A percentile compares a stretch with the other conserved stretches of the same genome.
Conservation (phyloP, 2,888 invertebrate species). For the Latheticus oryzae region DNA sequence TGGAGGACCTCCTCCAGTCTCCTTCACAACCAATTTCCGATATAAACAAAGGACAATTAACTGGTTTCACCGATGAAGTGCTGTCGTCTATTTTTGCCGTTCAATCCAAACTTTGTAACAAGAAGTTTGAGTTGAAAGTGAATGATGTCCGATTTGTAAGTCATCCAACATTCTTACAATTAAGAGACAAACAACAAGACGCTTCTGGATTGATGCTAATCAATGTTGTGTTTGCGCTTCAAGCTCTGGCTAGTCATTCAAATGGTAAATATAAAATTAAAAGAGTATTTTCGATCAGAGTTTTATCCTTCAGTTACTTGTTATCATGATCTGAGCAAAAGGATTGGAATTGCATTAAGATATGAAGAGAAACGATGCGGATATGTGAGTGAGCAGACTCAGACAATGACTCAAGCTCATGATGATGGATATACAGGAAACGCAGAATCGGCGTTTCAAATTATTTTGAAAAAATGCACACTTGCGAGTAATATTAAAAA, state of each 20-base stretch:
- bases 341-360: conserved; percentile 85
- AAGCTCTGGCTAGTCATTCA: conserved; percentile 91
- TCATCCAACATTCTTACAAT: conserved; percentile 86
- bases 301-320: conserved; percentile 76
- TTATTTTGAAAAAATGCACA: conserved; percentile 84
- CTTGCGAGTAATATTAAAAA: conserved; percentile 86
- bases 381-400: conserved; percentile 89
- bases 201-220: conserved; percentile 80
- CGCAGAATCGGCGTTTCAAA: conserved; percentile 75
- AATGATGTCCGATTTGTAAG: conserved; percentile 97
- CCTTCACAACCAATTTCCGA: conserved; percentile 73
- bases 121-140: conserved; percentile 94
- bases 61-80: conserved; percentile 86
- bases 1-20: conserved; percentile 76
- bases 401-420: conserved; percentile 80
- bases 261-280: conserved; percentile 70
- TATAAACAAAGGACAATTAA: conserved; percentile 73
- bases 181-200: conserved; percentile 71
- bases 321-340: conserved; percentile 93
- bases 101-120: conserved; percentile 87
- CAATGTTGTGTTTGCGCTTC: conserved; percentile 90
- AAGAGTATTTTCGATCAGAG: background rate
- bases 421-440: conserved; percentile 70
- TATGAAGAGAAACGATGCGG: conserved; percentile 93
- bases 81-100: conserved; percentile 91